Evolutionary conservation across 2,113 vertebrate species (phyloP).

Genomic region (Epinephelus fuscoguttatus): DNA sequence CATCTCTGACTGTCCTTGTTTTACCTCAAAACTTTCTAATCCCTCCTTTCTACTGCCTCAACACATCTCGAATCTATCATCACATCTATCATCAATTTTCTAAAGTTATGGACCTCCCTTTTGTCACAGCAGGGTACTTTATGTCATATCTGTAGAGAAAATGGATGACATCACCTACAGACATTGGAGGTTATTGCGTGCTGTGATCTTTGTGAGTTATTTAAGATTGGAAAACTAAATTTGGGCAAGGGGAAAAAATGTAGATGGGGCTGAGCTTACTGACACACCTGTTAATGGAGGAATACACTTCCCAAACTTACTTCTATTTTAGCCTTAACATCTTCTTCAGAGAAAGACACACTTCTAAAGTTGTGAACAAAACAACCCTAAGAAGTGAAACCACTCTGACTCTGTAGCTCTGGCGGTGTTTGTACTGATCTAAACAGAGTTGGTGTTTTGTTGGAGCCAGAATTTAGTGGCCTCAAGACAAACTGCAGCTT

Average conservation of each 20-base stretch:
- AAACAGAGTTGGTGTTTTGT: neutral
- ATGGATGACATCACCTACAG: neutral
- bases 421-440: neutral
- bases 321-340: too few relatives aligned
- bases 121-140: neutral
- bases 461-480: neutral
- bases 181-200: neutral
- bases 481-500: too few relatives aligned
- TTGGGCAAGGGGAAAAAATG: neutral
- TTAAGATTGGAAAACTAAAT: neutral
- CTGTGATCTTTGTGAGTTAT: neutral
- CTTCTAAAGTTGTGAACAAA: too few relatives aligned
- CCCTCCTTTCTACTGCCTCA: neutral
- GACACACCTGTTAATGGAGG: too few relatives aligned
- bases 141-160: neutral
- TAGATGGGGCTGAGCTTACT: too few relatives aligned
- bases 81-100: neutral
- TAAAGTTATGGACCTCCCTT: neutral
- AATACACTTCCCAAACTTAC: too few relatives aligned
- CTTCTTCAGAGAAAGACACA: too few relatives aligned
- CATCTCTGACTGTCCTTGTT: neutral
- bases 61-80: neutral
- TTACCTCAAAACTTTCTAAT: neutral
- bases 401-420: too few relatives aligned
- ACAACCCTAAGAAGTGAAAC: too few relatives aligned